phyloP scores from a whole-genome alignment of 2,797 vertebrate genomes.

The Australoheros facetus region DNA sequence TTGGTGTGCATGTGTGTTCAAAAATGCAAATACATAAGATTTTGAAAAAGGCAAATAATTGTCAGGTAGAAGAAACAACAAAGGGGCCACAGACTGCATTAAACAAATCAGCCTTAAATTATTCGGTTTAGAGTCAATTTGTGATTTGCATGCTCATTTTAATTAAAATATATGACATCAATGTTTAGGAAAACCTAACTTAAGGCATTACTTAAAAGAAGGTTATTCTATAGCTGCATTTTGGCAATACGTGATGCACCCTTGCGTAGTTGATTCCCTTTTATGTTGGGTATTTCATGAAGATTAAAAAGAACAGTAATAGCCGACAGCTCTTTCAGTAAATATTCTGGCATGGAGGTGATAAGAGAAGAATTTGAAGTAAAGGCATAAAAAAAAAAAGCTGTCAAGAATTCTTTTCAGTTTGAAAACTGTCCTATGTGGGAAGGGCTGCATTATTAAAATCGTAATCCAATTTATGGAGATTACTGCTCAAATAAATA shows the following conservation, averaged over 20 bases:
- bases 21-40: slow-evolving; percentile 17
- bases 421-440: slow-evolving; percentile 44
- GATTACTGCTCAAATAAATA: slow-evolving; percentile 43
- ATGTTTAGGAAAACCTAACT: slow-evolving; percentile 57
- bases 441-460: slow-evolving; percentile 43
- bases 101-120: slow-evolving; percentile 51
- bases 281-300: slow-evolving; percentile 60
- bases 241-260: slow-evolving; percentile 39
- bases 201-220: slow-evolving; percentile 57
- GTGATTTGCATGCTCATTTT: slow-evolving; percentile 43
- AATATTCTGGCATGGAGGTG: slow-evolving; percentile 63
- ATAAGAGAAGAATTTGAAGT: slow-evolving; percentile 65
- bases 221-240: slow-evolving; percentile 53
- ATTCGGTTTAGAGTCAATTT: slow-evolving; percentile 46
- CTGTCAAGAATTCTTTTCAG: slow-evolving; percentile 39
- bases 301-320: slow-evolving; percentile 63
- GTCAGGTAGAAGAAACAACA: slow-evolving; percentile 39
- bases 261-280: slow-evolving; percentile 52
- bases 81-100: slow-evolving; percentile 35
- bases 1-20: not conserved
- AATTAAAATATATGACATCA: slow-evolving; percentile 62
- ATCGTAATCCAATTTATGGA: slow-evolving; percentile 35
- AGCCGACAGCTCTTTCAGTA: slow-evolving; percentile 57
- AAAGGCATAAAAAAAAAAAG: slow-evolving; percentile 35
- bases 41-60: slow-evolving; percentile 42